Conservation (phyloP, 2,888 invertebrate genomes). For the Dasysyrphus tricinctus region DNA sequence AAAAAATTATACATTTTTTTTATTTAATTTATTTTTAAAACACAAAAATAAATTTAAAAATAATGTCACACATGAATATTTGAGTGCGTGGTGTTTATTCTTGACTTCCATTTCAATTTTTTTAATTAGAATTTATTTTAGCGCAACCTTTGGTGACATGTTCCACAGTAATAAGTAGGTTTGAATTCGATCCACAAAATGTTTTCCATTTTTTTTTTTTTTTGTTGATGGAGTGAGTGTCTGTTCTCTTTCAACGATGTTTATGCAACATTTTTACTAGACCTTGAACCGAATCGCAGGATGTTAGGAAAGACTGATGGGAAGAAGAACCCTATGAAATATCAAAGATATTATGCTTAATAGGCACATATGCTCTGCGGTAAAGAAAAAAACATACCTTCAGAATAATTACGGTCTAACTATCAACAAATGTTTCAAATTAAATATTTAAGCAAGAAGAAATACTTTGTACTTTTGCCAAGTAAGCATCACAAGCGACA, state of each 20-base stretch:
- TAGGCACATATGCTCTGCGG: background rate
- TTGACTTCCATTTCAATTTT: slow-evolving; percentile 52
- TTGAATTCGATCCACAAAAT: slow-evolving; percentile 35
- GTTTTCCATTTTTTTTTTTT: slow-evolving; percentile 18
- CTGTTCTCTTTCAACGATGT: background rate
- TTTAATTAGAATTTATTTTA: slow-evolving; percentile 65
- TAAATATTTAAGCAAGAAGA: slow-evolving; percentile 44
- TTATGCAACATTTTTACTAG: slow-evolving; percentile 51
- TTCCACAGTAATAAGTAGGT: slow-evolving; percentile 42
- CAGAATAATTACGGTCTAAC: slow-evolving; percentile 30
- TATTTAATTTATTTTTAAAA: slow-evolving; percentile 3
- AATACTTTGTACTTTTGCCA: slow-evolving; percentile 70
- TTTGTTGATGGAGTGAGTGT: slow-evolving; percentile 19
- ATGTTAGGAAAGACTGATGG: slow-evolving; percentile 7
- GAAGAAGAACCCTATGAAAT: slow-evolving; percentile 11
- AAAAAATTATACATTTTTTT: background rate
- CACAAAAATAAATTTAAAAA: slow-evolving; percentile 18
- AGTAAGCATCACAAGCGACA: slow-evolving; percentile 37
- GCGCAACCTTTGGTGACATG: slow-evolving; percentile 60
- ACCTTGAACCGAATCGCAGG: slow-evolving; percentile 61
- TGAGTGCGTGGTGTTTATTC: slow-evolving; percentile 39
- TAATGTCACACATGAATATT: slow-evolving; percentile 36
- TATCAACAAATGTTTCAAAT: slow-evolving; percentile 64
- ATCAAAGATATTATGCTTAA: background rate
- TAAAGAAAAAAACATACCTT: background rate